Base-by-base conservation (phyloP, 2,888 invertebrate genomes). In the Slavum lentiscoides region DNA sequence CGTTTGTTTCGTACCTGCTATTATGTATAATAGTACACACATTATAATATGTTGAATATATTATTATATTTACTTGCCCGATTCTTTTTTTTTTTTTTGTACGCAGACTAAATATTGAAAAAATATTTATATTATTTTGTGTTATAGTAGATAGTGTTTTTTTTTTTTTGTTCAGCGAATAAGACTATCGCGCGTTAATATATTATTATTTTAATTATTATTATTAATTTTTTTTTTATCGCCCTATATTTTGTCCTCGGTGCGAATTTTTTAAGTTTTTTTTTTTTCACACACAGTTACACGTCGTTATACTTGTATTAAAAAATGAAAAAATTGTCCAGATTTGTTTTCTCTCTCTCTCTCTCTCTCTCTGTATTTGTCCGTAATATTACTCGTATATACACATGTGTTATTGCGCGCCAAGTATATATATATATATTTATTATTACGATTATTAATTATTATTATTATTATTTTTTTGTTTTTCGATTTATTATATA, bases 191-290 rank as follows among this genome's bases (percentile, higher is more conserved):
- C 53, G 74, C 30, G 30, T 30, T 30, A 30, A 30, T 30, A 30
- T 30, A 30, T 30, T 30, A 30, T 30, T 30, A 30, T 2, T 30
- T 4, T n/a, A n/a, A 30, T 30, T 30, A 30, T 30, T 30, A 30
- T 30, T 30, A 30, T 68, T 76, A 61, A 66, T 66, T 55, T 74
- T 64, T 53, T 77, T 70, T 80, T 80, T 80, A 80, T 80, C 80
- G 80, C 72, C 80, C 80, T 39, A 19, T 55, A 55, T 76, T 30
- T 30, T 70, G 39, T 72, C 64, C 55, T 64, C 55, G 80, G 80
- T 72, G 72, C 80, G 80, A 80, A 80, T 80, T 80, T 75, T 74
- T 80, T 80, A 72, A 80, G 80, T 80, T 80, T 80, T 75, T 74
- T 66, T 62, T 43, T 53, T 53, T 19, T 37, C 53, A 55, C n/a